Conservation (phyloP, 2,888 invertebrate genomes). For the Notodromas monacha region DNA sequence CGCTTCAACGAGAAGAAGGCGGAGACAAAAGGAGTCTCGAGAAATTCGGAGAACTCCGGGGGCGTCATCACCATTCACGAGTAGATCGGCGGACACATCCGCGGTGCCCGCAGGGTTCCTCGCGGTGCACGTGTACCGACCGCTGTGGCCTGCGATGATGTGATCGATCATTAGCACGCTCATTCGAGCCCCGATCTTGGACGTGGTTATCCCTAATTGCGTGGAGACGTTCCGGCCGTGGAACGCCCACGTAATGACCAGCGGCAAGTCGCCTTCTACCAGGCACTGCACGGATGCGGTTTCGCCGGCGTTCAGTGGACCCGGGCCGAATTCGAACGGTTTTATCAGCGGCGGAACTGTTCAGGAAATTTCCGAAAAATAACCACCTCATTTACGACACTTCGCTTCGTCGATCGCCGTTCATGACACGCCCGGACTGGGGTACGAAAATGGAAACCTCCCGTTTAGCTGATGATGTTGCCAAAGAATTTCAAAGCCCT, state of each 20-base stretch:
- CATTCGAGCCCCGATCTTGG: conserved; percentile 13
- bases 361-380: too few relatives aligned
- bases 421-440: too few relatives aligned
- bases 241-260: conserved; percentile 31
- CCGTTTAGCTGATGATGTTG: too few relatives aligned
- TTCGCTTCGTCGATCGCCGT: too few relatives aligned
- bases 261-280: conserved; percentile 15
- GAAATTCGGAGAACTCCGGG: too few relatives aligned
- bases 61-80: conserved; percentile 10
- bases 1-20: too few relatives aligned
- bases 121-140: conserved; percentile 15
- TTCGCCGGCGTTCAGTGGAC: conserved; percentile 11
- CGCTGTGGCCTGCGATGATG: conserved; percentile 13
- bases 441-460: too few relatives aligned
- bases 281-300: conserved; percentile 11
- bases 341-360: conserved; percentile 35
- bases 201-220: conserved; percentile 8
- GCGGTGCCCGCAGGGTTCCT: conserved; percentile 11
- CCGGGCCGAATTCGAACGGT: conserved; percentile 20
- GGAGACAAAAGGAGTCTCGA: too few relatives aligned
- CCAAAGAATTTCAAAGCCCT: too few relatives aligned
- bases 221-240: conserved; percentile 22
- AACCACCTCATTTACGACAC: too few relatives aligned
- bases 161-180: conserved; percentile 21
- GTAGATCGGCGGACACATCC: conserved; percentile 9